Evolutionary conservation across 2,797 vertebrate species (phyloP), one percentile per base, ranked within the genome.

Genomic region (Streptopelia turtur): DNA sequence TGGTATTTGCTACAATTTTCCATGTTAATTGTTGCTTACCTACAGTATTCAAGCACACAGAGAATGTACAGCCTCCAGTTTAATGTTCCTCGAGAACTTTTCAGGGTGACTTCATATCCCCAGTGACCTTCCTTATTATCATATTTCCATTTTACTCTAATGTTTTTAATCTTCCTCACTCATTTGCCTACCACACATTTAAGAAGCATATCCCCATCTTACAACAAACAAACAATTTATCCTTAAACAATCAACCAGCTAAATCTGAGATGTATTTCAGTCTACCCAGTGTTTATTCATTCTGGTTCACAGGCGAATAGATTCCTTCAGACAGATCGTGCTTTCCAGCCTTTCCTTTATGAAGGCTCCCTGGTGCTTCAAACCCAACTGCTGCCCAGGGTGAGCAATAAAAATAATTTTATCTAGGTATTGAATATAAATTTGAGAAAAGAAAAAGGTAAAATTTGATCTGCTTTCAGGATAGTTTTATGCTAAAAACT

Each of bases 221-320:
- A 93, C 16, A 95, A 13, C 65, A 95, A 91, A 61, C 37, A 88
- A 96, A 92, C 49, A 87, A 88, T 88, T 94, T 89, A 64, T 70
- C 52, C 53, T 92, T 68, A 86, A 94, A 76, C 20, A 95, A 91
- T 20, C 60, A 94, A 65, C 21, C 47, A 91, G 80, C 3, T 35
- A 95, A 89, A 68, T 74, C 50, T 69, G 61, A 90, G 80, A 80
- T 74, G 33, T 45, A 63, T 96, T 88, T 93, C 87, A 96, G 15
- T 37, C 61, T 70, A 65, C 15, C 18, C 79, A 82, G 63, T 60
- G 56, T 79, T 55, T 50, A 78, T 87, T 94, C 60, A 75, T 86
- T 94, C 31, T 92, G 39, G 81, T 93, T 92, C 88, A 85, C 27
- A 94, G 85, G 25, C 89, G 87, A 95, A 91, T 9, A 95, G 84